phyloP scores from a whole-genome alignment of 2,113 vertebrate genomes.

The Corydoras sp. region DNA sequence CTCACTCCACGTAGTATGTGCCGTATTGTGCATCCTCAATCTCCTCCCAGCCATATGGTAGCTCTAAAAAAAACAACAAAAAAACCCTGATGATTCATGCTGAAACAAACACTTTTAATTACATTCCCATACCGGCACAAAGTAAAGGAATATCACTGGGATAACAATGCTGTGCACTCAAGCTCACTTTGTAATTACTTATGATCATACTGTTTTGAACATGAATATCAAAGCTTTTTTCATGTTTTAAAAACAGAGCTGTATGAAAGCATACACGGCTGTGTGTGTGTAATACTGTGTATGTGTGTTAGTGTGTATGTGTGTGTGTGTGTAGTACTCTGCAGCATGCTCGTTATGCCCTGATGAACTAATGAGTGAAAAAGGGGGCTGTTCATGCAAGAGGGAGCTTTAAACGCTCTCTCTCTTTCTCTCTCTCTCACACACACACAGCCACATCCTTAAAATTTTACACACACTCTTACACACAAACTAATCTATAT shows the following conservation, averaged over 20 bases:
- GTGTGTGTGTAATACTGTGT: conserved; percentile 2
- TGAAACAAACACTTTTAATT: no score
- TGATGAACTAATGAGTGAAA: conserved; percentile 29
- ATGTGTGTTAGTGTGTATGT: conserved; percentile 9
- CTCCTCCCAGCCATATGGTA: conserved; percentile 98
- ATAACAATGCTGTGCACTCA: no score
- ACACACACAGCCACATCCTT: background rate
- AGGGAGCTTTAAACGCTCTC: conserved; percentile 53
- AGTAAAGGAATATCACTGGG: no score
- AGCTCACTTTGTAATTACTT: background rate
- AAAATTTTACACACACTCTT: background rate
- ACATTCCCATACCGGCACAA: no score
- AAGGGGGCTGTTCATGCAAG: conserved; percentile 53
- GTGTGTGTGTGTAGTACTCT: background rate
- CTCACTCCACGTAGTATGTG: conserved; percentile 94
- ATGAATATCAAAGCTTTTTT: background rate
- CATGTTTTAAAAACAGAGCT: background rate
- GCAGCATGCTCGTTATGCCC: conserved; percentile 26
- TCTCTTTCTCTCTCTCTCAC: conserved; percentile 38
- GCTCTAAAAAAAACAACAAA: conserved; percentile 64
- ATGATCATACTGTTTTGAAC: background rate
- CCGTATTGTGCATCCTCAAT: conserved; percentile 96
- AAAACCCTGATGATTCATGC: no score
- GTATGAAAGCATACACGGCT: background rate
- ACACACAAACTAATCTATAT: conserved; percentile 1